Evolutionary conservation across 2,797 vertebrate species (phyloP), one percentile per base, ranked within the genome.

Genomic region (Eupleurogrammus muticus): DNA sequence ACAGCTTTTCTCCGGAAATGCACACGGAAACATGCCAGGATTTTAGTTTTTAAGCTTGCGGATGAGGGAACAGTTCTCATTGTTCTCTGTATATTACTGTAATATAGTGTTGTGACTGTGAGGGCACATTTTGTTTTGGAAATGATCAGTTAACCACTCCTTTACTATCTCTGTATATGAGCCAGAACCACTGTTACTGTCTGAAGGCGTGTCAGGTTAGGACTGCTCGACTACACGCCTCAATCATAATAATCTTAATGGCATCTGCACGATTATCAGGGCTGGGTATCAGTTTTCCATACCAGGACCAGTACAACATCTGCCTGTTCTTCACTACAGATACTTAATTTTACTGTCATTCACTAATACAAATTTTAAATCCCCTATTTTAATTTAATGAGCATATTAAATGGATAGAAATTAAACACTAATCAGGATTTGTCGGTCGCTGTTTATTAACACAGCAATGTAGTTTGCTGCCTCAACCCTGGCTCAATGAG

Each of bases 111-210:
- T 63, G 67, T 72, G 62, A 63, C 56, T 83, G 54, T 73, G 73
- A 81, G 80, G 86, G 60, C 82, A 81, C 73, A 82, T 60, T 84
- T 75, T 80, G 73, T 79, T 79, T 57, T 51, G 78, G 66, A 47
- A 48, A 64, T 72, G 5, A 51, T 70, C 14, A 60, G 28, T 73
- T 38, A 76, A 80, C 63, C 60, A 73, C 77, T 83, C 66, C 68
- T 72, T 76, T 52, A 65, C 34, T 58, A 12, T 61, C 14, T 83
- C 23, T 74, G 7, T 55, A 42, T 63, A 44, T 49, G 64, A 83
- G 75, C 48, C 56, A n/a, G 19, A 88, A 69, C 64, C 80, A 79
- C 75, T 79, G 73, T 81, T 70, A 77, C 62, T 72, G 63, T 85
- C 62, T 20, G 19, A n/a, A 38, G n/a, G 5, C 17, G 13, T 21